These are phyloP conservation scores for Ips nitidus DNA, from an alignment of 1,140 invertebrate species.

Conservation along the genomic window DNA sequence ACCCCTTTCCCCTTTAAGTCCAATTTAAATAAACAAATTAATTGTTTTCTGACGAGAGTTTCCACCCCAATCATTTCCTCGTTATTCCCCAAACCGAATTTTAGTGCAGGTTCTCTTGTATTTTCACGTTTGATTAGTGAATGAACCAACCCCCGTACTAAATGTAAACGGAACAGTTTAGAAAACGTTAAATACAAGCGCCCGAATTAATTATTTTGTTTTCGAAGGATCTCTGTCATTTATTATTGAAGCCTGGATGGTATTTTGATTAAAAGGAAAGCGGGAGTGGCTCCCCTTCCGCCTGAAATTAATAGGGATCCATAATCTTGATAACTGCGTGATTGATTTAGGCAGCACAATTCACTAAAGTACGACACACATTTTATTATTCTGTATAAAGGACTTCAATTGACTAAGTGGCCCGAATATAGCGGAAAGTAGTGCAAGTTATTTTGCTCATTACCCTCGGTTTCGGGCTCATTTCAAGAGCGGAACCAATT, in stretches of 20 bases:
- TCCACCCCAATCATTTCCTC: slow-evolving; percentile 31
- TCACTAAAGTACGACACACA: no score
- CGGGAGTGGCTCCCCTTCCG: background rate
- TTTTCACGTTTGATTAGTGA: background rate
- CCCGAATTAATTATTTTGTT: slow-evolving; percentile 21
- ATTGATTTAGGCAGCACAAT: no score
- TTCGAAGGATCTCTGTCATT: slow-evolving; percentile 21
- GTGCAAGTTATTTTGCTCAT: no score
- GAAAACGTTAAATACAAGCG: background rate
- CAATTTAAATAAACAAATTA: slow-evolving; percentile 37
- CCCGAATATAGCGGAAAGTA: no score
- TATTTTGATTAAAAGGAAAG: slow-evolving; percentile 13
- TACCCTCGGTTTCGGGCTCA: no score
- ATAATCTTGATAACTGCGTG: no score
- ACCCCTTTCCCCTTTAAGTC: background rate
- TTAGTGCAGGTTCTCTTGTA: background rate
- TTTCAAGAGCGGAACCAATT: no score
- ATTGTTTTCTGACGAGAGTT: slow-evolving; percentile 32
- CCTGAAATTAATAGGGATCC: background rate
- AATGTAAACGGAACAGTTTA: background rate
- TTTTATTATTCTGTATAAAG: no score
- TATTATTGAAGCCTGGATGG: slow-evolving; percentile 9
- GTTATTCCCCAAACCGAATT: slow-evolving; percentile 20
- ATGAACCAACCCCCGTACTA: background rate
- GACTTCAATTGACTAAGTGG: no score